Conservation (phyloP, 2,888 invertebrate genomes). For the Seira musarum region DNA sequence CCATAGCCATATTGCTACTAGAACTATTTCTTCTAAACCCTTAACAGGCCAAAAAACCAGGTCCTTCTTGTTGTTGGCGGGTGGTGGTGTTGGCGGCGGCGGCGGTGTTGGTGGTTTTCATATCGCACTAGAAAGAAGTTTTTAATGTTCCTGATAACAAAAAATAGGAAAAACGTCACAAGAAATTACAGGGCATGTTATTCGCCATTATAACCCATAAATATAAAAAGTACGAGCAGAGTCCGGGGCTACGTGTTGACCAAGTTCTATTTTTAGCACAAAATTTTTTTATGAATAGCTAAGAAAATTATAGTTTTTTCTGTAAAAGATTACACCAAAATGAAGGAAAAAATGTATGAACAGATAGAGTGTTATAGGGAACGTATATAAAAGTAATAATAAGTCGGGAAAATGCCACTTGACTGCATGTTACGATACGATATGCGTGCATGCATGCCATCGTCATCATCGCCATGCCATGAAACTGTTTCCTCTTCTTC, state of each 20-base stretch:
- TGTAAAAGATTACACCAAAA: conserved; percentile 7
- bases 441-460: conserved; percentile 4
- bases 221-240: no score
- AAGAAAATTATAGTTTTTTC: conserved; percentile 6
- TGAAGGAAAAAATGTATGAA: not conserved
- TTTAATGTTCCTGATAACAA: not conserved
- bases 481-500: no score
- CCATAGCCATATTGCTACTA: no score
- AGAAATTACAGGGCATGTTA: conserved; percentile 28
- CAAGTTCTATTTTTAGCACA: conserved; percentile 1
- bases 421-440: conserved; percentile 29
- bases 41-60: no score
- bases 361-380: not conserved
- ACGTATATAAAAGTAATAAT: not conserved
- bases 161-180: conserved; percentile 42
- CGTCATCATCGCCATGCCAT: no score
- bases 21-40: no score
- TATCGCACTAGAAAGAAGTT: not conserved
- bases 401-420: conserved; percentile 42
- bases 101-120: not conserved
- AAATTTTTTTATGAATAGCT: not conserved
- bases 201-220: conserved; percentile 7
- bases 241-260: no score
- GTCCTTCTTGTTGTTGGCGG: no score
- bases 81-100: not conserved